Base-by-base conservation (phyloP, 1,140 invertebrate species). In the Chironomus striatipennis region DNA sequence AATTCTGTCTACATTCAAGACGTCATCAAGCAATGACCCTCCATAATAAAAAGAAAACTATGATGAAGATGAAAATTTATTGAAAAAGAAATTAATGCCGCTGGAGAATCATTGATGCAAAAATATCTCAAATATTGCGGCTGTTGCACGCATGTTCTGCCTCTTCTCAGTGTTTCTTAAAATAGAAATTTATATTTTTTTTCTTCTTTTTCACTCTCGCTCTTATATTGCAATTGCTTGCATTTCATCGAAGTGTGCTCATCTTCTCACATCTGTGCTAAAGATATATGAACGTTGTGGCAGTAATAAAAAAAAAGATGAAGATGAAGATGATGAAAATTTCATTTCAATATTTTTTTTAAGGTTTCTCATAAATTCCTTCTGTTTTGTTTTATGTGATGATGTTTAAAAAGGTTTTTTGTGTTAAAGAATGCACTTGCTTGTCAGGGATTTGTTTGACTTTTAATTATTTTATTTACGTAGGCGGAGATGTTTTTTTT, bases 101-200 rank as follows among this genome's bases (percentile, higher is more conserved):
- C 65, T 70, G 65, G 17, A 21, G 20, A 70, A 70, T 70, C 65
- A 70, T 15, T 70, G 20, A 70, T 57, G 47, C 47, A 57, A 57
- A 57, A 57, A 57, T 34, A 47, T 47, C 9, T 47, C 8, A 57
- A 57, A 57, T 15, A 34, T 34, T 34, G 24, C 24, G 24, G 24
- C 24, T 34, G 24, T 34, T 34, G 24, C 24, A 34, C 24, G 24
- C 24, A 34, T 34, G 24, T 34, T 57, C 5, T 57, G n/a, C n/a
- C n/a, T 57, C n/a, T 15, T 5, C 47, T 12, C 47, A n/a, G n/a
- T 12, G n/a, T 15, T 57, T 57, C 12, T 57, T 57, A 57, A 57
- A 57, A 57, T 57, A 57, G 47, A 57, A 57, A 57, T 57, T 57
- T 57, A 34, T 34, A 34, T 47, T 57, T 57, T n/a, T 12, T 57